Evolutionary conservation across 2,797 vertebrate genomes (phyloP).

Genomic region (Nannoperca australis): DNA sequence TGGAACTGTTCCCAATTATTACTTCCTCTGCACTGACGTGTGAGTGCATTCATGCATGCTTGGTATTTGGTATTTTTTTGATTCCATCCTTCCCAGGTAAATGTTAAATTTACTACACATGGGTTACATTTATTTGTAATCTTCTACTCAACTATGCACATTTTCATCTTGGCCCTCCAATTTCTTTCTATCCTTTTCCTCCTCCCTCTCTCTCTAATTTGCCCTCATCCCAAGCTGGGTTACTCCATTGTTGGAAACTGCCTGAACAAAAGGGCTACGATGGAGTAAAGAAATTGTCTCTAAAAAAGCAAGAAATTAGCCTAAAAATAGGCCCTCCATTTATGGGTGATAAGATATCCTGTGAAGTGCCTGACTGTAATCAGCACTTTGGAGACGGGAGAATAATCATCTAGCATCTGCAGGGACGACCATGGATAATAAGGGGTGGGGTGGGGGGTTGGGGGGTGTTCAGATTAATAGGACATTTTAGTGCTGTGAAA

Average conservation of each 20-base stretch:
- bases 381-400: slow-evolving; percentile 53
- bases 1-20: not conserved
- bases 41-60: not conserved
- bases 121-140: slow-evolving; percentile 13
- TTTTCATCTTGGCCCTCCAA: slow-evolving; percentile 4
- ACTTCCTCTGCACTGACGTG: not conserved
- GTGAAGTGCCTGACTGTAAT: slow-evolving; percentile 67
- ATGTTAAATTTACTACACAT: not conserved
- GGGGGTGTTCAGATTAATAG: slow-evolving; percentile 35
- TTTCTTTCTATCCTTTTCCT: slow-evolving; percentile 15
- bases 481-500: slow-evolving; percentile 38
- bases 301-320: slow-evolving; percentile 35
- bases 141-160: slow-evolving; percentile 16
- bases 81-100: not conserved
- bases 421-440: slow-evolving; percentile 38
- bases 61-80: not conserved
- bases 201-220: slow-evolving; percentile 30
- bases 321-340: slow-evolving; percentile 60
- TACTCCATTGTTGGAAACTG: slow-evolving; percentile 33
- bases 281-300: not conserved
- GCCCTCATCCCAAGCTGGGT: slow-evolving; percentile 17
- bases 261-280: slow-evolving; percentile 35
- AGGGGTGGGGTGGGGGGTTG: not conserved
- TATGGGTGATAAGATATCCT: slow-evolving; percentile 60
- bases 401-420: slow-evolving; percentile 56